These are phyloP conservation scores for Edolisoma coerulescens DNA, from an alignment of 2,113 vertebrate genomes.

Conservation along the genomic window DNA sequence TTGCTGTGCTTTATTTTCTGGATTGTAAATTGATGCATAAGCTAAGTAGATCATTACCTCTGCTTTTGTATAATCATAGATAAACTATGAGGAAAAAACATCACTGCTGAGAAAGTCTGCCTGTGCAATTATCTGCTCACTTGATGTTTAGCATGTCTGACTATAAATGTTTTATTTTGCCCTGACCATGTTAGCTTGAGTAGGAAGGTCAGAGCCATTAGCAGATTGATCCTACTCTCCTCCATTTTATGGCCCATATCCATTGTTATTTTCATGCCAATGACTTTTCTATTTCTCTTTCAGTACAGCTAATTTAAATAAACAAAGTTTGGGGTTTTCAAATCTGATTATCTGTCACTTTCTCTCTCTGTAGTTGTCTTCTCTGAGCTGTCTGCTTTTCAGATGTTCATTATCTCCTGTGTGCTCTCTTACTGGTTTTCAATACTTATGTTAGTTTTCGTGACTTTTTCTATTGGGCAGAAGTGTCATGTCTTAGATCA, in stretches of 20 bases:
- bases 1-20: not conserved
- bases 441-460: not conserved
- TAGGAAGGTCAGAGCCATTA: slow-evolving; percentile 49
- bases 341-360: not conserved
- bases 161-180: slow-evolving; percentile 40
- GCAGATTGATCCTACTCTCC: slow-evolving; percentile 16
- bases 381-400: not conserved
- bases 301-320: slow-evolving; percentile 29
- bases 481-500: not conserved
- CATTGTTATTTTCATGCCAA: slow-evolving; percentile 16
- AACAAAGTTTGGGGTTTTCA: not conserved
- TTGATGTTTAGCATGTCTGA: slow-evolving; percentile 8
- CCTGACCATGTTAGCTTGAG: not conserved
- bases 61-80: not conserved
- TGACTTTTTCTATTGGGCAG: not conserved
- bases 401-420: not conserved
- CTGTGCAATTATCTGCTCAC: slow-evolving; percentile 19
- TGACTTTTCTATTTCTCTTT: slow-evolving; percentile 8
- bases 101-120: not conserved
- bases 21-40: not conserved
- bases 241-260: not conserved
- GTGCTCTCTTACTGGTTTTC: not conserved
- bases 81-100: not conserved
- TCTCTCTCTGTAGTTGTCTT: not conserved
- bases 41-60: slow-evolving; percentile 19